Evolutionary conservation across 2,113 vertebrate species (phyloP).

Genomic region (Myotis lucifugus): DNA sequence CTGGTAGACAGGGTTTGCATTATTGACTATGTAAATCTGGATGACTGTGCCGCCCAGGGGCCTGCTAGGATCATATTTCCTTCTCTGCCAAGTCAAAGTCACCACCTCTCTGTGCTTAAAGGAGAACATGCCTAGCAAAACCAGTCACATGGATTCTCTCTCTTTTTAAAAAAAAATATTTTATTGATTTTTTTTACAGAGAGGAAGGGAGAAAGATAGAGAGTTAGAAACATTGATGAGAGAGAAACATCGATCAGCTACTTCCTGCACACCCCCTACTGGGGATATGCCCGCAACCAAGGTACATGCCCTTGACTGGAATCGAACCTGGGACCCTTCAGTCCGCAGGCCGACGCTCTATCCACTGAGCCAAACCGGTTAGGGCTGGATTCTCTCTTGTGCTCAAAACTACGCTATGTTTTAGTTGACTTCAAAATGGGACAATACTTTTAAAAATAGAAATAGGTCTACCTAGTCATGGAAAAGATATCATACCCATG

Average conservation of each 20-base stretch:
- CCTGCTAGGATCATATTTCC: not conserved
- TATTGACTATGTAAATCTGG: not conserved
- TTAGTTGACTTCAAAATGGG: not conserved
- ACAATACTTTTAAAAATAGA: not conserved
- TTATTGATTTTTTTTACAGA: too few species aligned
- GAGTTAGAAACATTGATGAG: too few species aligned
- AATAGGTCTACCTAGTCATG: not conserved
- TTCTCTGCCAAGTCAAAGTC: not conserved
- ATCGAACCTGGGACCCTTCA: too few species aligned
- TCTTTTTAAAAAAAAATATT: too few species aligned
- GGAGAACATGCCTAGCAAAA: not conserved
- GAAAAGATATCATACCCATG: not conserved
- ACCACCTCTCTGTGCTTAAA: not conserved
- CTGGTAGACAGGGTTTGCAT: not conserved
- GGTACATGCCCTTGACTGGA: too few species aligned
- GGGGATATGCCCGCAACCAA: too few species aligned
- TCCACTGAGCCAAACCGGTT: too few species aligned
- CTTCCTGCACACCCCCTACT: too few species aligned
- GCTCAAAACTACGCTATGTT: not conserved
- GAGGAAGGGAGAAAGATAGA: too few species aligned
- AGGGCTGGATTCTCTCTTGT: not conserved
- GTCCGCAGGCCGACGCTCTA: too few species aligned
- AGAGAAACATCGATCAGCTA: too few species aligned
- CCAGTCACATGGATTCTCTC: not conserved
- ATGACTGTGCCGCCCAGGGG: too few species aligned